Evolutionary conservation across 2,113 vertebrate species (phyloP).

Genomic region (Ginglymostoma cirratum): DNA sequence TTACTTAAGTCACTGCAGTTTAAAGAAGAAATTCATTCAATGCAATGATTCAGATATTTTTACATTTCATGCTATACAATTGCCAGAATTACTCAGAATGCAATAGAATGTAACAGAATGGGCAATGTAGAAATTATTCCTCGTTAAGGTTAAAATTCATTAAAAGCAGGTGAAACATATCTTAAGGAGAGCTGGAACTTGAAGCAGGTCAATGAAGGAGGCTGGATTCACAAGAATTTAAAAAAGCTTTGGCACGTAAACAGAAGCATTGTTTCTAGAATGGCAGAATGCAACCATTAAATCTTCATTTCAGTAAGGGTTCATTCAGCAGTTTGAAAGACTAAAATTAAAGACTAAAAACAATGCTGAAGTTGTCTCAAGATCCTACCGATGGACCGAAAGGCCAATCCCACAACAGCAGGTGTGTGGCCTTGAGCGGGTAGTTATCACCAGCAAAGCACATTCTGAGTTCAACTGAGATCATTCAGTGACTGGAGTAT

Average conservation of each 20-base stretch:
- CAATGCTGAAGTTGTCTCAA: background rate
- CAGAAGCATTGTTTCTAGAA: background rate
- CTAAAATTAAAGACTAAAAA: background rate
- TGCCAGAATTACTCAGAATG: background rate
- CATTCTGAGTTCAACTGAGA: background rate
- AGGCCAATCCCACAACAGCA: background rate
- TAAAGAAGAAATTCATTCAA: background rate
- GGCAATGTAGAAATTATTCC: background rate
- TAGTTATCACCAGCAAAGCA: background rate
- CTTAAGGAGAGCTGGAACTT: background rate
- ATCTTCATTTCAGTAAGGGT: background rate
- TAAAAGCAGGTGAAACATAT: background rate
- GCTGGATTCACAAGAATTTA: background rate
- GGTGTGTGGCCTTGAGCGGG: background rate
- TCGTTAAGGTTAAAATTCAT: background rate
- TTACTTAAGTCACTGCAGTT: background rate
- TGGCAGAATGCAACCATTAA: background rate
- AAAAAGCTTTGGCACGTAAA: background rate
- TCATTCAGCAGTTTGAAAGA: background rate
- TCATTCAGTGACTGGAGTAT: background rate
- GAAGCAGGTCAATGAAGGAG: background rate
- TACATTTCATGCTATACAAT: background rate
- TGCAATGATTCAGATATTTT: background rate
- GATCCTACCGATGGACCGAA: background rate
- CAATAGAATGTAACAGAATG: background rate